A percentile compares a stretch with the other conserved stretches of the same genome.
Evolutionary conservation across 1,140 invertebrate species (phyloP).

Genomic region (Melitaea cinxia): DNA sequence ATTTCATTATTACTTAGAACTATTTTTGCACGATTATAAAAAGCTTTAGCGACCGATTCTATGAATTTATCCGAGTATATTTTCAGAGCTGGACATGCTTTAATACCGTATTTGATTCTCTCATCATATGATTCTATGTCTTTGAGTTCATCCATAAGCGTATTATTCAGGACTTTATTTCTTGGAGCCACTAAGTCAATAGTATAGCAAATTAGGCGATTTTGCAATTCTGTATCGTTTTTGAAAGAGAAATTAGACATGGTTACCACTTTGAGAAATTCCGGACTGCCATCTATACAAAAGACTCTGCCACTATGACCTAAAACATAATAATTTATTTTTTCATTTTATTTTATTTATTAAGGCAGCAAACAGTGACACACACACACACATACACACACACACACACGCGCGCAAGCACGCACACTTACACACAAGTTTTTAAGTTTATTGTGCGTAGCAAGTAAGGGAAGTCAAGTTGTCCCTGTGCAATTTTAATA

Average conservation of each 20-base stretch:
- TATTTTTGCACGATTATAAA: slow-evolving; percentile 83
- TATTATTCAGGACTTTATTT: slow-evolving; percentile 71
- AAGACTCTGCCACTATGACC: slow-evolving; percentile 81
- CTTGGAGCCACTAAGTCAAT: slow-evolving; percentile 81
- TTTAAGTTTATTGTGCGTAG: no score
- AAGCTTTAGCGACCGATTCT: slow-evolving; percentile 61
- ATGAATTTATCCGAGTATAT: neutral
- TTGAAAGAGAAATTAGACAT: slow-evolving; percentile 65
- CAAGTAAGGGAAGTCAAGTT: no score
- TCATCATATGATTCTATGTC: slow-evolving; percentile 82
- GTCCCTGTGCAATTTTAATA: no score
- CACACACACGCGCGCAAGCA: no score
- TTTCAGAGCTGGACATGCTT: neutral
- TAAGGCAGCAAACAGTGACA: no score
- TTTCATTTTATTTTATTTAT: neutral
- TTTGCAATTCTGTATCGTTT: slow-evolving; percentile 80
- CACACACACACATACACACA: no score
- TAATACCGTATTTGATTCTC: slow-evolving; percentile 59
- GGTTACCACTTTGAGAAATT: slow-evolving; percentile 79
- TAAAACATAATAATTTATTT: slow-evolving; percentile 30
- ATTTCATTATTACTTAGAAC: slow-evolving; percentile 70
- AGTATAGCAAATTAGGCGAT: slow-evolving; percentile 80
- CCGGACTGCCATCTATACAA: slow-evolving; percentile 84
- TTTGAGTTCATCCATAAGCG: slow-evolving; percentile 79
- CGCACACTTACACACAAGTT: no score